Percentiles rank a stretch among this genome's conserved stretches.
These are phyloP conservation scores for Ptilorrhoa leucosticta DNA, from an alignment of 2,113 vertebrate genomes.

Conservation along the genomic window DNA sequence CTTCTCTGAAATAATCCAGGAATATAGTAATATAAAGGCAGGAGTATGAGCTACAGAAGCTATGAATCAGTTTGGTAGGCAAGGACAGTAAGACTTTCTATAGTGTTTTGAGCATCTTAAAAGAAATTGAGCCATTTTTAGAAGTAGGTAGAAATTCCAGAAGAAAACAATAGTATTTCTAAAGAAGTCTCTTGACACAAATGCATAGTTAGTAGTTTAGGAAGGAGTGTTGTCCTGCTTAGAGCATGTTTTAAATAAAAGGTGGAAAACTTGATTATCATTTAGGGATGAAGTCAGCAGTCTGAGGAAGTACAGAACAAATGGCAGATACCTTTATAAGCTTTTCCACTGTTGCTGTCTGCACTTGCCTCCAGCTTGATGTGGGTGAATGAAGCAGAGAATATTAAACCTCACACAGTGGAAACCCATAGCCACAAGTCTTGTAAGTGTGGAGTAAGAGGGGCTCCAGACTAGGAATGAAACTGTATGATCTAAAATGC, in stretches of 20 bases:
- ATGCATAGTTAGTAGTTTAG: neutral
- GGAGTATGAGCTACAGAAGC: neutral
- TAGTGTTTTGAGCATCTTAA: neutral
- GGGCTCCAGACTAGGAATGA: neutral
- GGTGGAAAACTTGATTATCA: neutral
- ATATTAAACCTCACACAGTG: neutral
- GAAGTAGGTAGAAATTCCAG: neutral
- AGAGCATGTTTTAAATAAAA: constrained; percentile 8
- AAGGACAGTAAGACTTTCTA: neutral
- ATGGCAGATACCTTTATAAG: neutral
- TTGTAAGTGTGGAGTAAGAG: neutral
- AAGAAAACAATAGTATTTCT: neutral
- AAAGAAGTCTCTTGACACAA: neutral
- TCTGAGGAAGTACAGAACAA: neutral
- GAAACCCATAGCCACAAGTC: neutral
- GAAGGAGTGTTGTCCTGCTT: neutral
- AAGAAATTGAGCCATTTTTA: neutral
- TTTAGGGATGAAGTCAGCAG: neutral
- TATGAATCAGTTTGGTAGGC: neutral
- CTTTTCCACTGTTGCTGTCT: neutral
- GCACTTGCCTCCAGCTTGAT: neutral
- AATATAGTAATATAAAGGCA: neutral
- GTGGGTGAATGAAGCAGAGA: neutral
- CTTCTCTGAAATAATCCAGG: neutral
- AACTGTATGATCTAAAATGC: neutral